Base-by-base conservation (phyloP, 2,888 invertebrate genomes). In the Platycheirus albimanus region DNA sequence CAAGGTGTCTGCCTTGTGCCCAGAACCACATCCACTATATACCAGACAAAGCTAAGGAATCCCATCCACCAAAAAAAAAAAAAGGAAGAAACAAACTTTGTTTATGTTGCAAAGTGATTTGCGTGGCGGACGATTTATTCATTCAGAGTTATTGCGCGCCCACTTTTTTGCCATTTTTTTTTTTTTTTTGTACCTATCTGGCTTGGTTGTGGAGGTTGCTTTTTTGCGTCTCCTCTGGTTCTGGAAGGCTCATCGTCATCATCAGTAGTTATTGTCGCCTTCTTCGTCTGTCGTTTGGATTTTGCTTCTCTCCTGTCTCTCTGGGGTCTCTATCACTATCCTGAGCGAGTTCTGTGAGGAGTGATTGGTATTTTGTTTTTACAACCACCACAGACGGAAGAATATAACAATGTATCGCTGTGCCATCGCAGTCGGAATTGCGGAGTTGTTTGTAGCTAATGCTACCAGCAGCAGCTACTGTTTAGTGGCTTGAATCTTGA, bases 121-220 rank as follows among this genome's bases (percentile, higher is more conserved):
- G 76, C 80, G 58, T 81, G 76, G 80, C 71, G 71, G 76, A 81
- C 80, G 76, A 81, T 76, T 81, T 76, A 81, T 81, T 71, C 76
- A 71, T 81, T 76, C 80, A 76, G 52, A 76, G 69, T 76, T 70
- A 52, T 75, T 75, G 70, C 70, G 64, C 80, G 64, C 64, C 64
- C 64, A 70, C 51, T 74, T 70, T 71, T 58, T 56, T 24, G 11
- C 10, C 28, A n/a, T 1, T 47, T 54, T 56, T 56, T 24, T n/a
- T 30, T 58, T 15, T 43, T 41, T 51, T 67, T 58, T 24, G 13
- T 45, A n/a, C 41, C 8, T 36, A 2, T 38, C 17, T 56, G 28
- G 17, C 15, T 4, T 36, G 20, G 36, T 24, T 13, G 30, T 15
- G 47, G n/a, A n/a, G n/a, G n/a, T n/a, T n/a, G 30, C 6, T 11